Evolutionary conservation across 2,888 invertebrate species (phyloP), one percentile per base, ranked within the genome.

Genomic region (Dolomedes plantarius): DNA sequence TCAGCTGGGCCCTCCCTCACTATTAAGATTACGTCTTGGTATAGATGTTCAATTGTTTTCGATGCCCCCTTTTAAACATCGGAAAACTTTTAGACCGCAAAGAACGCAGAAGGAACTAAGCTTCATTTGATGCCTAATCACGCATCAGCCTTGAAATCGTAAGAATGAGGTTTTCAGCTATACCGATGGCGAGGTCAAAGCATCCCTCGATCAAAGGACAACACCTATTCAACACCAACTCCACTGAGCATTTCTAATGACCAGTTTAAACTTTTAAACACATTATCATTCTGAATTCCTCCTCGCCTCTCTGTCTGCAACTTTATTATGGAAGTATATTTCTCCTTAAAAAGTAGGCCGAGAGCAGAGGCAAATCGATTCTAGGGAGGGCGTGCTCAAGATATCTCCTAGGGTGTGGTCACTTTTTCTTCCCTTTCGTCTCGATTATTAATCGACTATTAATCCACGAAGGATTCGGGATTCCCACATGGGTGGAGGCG

Each of bases 311-410:
- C 6, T 16, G 13, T 46, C 46, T 46, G 46, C 46, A 46, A 16
- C 9, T 46, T 16, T 36, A 36, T 36, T 36, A n/a, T n/a, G n/a
- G n/a, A n/a, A n/a, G n/a, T n/a, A n/a, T n/a, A n/a, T n/a, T 9
- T 36, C 6, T 36, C 36, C 9, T 36, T 9, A 36, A 9, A 56
- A 56, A 56, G 56, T 23, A 56, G 68, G 68, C 27, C 16, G 23
- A 39, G n/a, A n/a, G n/a, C n/a, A n/a, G n/a, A n/a, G 13, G 23
- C n/a, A n/a, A 65, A 75, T 65, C 68, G 78, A 78, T 78, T 36
- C 28, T 36, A 32, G 68, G 67, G 78, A 32, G 23, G 36, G 56
- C n/a, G 31, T 23, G 32, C 13, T 6, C 73, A 46, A n/a, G 39
- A 36, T 64, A 28, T 62, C 36, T 62, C 64, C 39, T 32, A 75